phyloP scores from a whole-genome alignment of 2,113 vertebrate species.

The Lepus timidus region DNA sequence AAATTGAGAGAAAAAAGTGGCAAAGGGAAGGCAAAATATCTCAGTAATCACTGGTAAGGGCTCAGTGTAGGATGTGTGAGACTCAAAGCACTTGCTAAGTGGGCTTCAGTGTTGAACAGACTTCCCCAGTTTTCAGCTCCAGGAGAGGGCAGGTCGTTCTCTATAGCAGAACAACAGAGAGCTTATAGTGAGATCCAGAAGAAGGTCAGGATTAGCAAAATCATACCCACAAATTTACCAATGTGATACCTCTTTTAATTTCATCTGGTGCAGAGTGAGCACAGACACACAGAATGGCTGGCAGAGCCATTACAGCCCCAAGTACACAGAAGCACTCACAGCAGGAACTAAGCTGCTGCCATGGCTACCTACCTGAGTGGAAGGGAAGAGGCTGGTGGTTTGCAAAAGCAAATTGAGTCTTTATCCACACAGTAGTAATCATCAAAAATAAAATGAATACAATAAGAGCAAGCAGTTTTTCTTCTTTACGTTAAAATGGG shows the following conservation, averaged over 20 bases:
- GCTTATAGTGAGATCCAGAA: not conserved
- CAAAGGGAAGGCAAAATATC: not conserved
- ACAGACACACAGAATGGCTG: not conserved
- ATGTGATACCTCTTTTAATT: not conserved
- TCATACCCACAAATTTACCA: not conserved
- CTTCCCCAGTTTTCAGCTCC: too few species aligned
- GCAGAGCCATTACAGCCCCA: too few species aligned
- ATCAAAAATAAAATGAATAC: not conserved
- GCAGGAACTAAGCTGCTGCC: too few species aligned
- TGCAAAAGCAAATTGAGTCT: not conserved
- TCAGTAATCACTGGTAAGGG: not conserved
- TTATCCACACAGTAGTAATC: not conserved
- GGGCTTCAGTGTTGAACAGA: not conserved
- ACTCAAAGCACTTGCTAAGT: not conserved
- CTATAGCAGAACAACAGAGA: not conserved
- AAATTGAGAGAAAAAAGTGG: not conserved
- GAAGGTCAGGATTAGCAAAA: not conserved
- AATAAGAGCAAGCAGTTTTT: not conserved
- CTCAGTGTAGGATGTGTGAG: not conserved
- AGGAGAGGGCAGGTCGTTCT: accelerated
- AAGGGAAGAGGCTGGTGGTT: not conserved
- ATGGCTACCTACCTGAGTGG: not conserved
- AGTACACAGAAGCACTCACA: not conserved
- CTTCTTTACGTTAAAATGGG: not conserved
- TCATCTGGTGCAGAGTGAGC: not conserved